Conservation (phyloP, 2,797 vertebrate genomes). For the Lepilemur ruficaudatus region DNA sequence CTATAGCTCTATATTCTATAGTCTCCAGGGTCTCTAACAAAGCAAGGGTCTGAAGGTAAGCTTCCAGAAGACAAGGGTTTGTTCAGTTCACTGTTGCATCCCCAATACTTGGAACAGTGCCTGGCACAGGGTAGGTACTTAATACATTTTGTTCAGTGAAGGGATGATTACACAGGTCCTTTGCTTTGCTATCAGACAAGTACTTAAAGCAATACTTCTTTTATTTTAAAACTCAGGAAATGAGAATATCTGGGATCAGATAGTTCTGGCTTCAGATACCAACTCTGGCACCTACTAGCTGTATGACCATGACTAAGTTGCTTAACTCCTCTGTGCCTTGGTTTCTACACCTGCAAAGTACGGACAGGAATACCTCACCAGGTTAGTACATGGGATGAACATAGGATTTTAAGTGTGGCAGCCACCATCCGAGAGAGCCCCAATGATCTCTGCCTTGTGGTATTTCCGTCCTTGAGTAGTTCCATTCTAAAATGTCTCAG, state of each 20-base stretch:
- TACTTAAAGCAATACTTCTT: neutral
- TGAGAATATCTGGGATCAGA: neutral
- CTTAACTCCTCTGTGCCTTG: neutral
- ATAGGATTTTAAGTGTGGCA: neutral
- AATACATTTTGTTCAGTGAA: neutral
- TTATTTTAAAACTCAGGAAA: neutral
- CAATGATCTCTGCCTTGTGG: neutral
- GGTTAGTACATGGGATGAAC: neutral
- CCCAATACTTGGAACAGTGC: neutral
- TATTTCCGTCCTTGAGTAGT: neutral
- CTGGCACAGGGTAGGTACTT: neutral
- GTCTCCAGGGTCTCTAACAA: neutral
- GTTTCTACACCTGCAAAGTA: neutral
- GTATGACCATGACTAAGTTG: neutral
- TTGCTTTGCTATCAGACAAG: neutral
- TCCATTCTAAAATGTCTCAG: neutral
- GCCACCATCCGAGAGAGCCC: neutral
- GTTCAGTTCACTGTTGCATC: neutral
- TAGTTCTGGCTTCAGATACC: neutral
- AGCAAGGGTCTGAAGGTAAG: neutral
- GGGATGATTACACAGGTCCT: neutral
- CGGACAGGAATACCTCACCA: neutral
- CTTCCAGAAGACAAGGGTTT: neutral
- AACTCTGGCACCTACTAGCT: neutral
- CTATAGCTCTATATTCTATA: neutral